These are phyloP conservation scores for Fulica atra DNA, from an alignment of 2,113 vertebrate genomes.

Conservation along the genomic window DNA sequence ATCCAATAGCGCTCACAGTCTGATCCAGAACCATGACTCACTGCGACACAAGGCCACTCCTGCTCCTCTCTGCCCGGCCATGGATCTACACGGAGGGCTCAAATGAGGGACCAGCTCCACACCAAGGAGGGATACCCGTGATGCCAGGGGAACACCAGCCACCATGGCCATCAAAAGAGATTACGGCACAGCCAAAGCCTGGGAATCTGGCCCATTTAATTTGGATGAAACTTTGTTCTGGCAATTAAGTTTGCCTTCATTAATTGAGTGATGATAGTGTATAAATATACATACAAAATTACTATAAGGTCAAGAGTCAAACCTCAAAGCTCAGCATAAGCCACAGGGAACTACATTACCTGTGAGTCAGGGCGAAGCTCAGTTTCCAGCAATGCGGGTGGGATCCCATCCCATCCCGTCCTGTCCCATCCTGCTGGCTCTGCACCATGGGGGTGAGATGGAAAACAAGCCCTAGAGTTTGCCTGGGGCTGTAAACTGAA, in stretches of 20 bases:
- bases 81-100: background rate
- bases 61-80: background rate
- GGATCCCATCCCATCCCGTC: background rate
- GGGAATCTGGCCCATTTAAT: background rate
- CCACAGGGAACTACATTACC: background rate
- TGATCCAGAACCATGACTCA: background rate
- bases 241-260: background rate
- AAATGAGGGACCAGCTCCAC: background rate
- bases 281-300: background rate
- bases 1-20: background rate
- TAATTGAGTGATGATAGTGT: background rate
- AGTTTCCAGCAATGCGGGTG: background rate
- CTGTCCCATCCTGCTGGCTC: no score
- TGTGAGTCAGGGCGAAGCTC: background rate
- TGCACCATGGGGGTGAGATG: rapidly evolving
- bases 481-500: background rate
- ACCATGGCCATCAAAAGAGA: background rate
- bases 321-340: background rate
- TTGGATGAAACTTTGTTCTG: background rate
- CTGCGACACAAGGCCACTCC: background rate
- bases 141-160: background rate
- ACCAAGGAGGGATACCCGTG: rapidly evolving
- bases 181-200: background rate
- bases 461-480: background rate
- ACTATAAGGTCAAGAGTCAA: background rate